Percentiles rank a stretch among this genome's conserved stretches.
Conservation (phyloP, 2,888 invertebrate genomes). For the Drosophila mettleri region DNA sequence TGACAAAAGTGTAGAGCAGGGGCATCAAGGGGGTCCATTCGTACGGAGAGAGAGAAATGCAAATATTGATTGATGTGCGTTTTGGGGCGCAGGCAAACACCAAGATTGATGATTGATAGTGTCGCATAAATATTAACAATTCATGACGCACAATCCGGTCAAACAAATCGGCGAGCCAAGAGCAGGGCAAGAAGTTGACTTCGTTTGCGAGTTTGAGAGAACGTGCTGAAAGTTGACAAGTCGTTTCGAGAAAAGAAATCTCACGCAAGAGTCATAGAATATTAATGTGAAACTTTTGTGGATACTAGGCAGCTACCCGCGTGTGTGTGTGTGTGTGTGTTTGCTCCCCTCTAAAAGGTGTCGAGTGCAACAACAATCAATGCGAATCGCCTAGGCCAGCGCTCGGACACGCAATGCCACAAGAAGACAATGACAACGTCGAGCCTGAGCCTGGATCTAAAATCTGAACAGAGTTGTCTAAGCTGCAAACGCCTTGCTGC, state of each 20-base stretch:
- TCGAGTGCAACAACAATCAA: constrained; percentile 35
- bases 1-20: constrained; percentile 1
- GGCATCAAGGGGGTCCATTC: constrained; percentile 1
- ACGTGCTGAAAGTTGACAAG: constrained; percentile 45
- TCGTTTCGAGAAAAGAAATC: constrained; percentile 35
- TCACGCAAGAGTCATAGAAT: constrained; percentile 67
- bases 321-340: constrained; percentile 1
- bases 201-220: constrained; percentile 4
- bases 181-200: neutral
- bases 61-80: constrained; percentile 69
- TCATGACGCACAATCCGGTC: constrained; percentile 64
- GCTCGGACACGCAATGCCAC: constrained; percentile 15
- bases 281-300: constrained; percentile 54
- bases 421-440: constrained; percentile 8
- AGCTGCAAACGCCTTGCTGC: constrained; percentile 30
- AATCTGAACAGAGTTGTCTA: constrained; percentile 11
- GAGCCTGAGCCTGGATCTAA: neutral
- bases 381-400: constrained; percentile 15
- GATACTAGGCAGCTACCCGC: neutral
- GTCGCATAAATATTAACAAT: constrained; percentile 79
- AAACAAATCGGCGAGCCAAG: constrained; percentile 29
- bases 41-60: constrained; percentile 40
- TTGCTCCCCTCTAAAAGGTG: constrained; percentile 17
- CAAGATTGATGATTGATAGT: constrained; percentile 77
- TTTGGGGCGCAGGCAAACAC: constrained; percentile 20